Evolutionary conservation across 2,113 vertebrate genomes (phyloP).

Genomic region (Pseudorasbora parva): DNA sequence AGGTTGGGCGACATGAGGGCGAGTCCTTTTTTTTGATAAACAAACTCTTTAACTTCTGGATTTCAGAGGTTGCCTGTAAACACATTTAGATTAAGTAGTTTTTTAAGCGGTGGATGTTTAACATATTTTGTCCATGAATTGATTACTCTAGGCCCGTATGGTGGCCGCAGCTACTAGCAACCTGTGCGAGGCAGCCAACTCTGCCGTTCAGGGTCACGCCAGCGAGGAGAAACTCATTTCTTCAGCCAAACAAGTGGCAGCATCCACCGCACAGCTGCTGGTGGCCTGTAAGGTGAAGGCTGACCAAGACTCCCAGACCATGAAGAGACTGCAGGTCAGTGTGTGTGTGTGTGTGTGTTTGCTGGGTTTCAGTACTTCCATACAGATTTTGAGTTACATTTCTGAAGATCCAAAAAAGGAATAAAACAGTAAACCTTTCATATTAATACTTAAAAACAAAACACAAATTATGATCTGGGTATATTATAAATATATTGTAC

Average conservation of each 20-base stretch:
- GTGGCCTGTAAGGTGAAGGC: conserved; percentile 99
- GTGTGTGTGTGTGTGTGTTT: background rate
- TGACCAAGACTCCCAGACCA: conserved; percentile 96
- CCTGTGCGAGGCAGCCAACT: conserved; percentile 92
- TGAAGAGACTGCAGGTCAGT: conserved; percentile 96
- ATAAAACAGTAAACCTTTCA: background rate
- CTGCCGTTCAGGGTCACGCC: conserved; percentile 92
- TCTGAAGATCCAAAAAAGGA: background rate
- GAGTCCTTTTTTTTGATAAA: background rate
- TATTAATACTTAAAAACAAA: too few relatives aligned
- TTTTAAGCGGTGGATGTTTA: background rate
- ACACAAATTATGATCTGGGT: too few relatives aligned
- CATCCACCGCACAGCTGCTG: conserved; percentile 93
- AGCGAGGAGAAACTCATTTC: conserved; percentile 97
- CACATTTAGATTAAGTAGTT: background rate
- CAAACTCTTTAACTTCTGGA: background rate
- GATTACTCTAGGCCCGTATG: conserved; percentile 85
- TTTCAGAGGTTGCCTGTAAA: background rate
- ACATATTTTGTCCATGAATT: background rate
- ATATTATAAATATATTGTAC: too few relatives aligned
- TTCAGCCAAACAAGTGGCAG: conserved; percentile 94
- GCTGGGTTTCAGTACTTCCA: background rate
- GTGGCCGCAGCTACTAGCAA: conserved; percentile 96
- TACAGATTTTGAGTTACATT: background rate
- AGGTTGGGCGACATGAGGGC: too few relatives aligned